Conservation (phyloP, 2,888 invertebrate species). For the Nezara viridula region DNA sequence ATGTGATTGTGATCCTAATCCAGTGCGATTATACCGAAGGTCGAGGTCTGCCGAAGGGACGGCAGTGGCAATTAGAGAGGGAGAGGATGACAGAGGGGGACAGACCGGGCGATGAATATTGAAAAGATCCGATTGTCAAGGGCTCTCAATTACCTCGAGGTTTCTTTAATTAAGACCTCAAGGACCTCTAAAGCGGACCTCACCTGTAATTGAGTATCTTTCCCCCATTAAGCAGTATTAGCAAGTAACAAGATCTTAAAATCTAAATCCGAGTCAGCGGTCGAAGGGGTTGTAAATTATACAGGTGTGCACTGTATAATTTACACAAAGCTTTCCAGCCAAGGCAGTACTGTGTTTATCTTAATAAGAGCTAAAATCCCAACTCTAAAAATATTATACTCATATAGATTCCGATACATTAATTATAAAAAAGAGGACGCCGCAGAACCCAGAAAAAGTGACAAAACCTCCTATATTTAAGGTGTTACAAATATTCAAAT, state of each 20-base stretch:
- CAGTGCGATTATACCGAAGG: background rate
- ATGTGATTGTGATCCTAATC: background rate
- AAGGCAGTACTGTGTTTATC: too few species aligned
- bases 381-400: too few species aligned
- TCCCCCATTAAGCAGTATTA: conserved; percentile 18
- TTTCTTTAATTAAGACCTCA: conserved; percentile 33
- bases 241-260: conserved; percentile 17
- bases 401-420: too few species aligned
- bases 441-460: too few species aligned
- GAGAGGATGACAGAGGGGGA: background rate
- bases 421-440: too few species aligned
- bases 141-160: conserved; percentile 47
- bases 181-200: background rate
- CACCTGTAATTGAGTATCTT: conserved; percentile 40
- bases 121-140: conserved; percentile 32
- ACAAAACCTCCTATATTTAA: too few species aligned
- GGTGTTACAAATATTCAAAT: too few species aligned
- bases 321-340: background rate
- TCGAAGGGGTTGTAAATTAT: too few species aligned
- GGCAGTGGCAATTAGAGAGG: background rate
- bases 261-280: background rate
- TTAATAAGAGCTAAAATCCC: too few species aligned
- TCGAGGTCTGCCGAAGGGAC: too few species aligned
- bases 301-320: background rate
- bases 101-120: conserved; percentile 1